phyloP scores from a whole-genome alignment of 2,888 invertebrate genomes.

The Eudasyphora cyanicolor region DNA sequence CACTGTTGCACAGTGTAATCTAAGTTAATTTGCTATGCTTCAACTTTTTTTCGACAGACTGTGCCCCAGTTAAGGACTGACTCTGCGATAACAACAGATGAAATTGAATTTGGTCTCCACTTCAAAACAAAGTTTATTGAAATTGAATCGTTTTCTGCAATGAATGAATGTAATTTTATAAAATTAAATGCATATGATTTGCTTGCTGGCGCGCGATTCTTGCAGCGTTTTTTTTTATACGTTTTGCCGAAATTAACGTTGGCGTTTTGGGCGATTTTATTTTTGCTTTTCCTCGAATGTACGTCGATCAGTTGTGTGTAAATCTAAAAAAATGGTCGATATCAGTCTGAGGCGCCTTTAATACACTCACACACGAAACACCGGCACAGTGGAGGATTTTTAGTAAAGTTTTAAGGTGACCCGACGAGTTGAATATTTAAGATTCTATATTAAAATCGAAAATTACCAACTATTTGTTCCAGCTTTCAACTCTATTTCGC shows the following conservation, averaged over 20 bases:
- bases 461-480: not conserved
- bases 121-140: conserved; percentile 40
- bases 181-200: conserved; percentile 60
- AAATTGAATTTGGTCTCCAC: not conserved
- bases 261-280: conserved; percentile 58
- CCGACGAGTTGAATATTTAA: too few species aligned
- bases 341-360: conserved; percentile 62
- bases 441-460: too few species aligned
- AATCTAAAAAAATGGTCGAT: conserved; percentile 58
- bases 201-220: conserved; percentile 6
- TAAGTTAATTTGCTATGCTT: too few species aligned
- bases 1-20: too few species aligned
- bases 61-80: too few species aligned
- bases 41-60: not conserved
- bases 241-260: conserved; percentile 59
- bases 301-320: conserved; percentile 28
- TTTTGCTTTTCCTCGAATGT: not conserved
- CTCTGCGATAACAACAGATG: not conserved
- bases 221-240: conserved; percentile 21
- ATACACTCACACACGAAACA: conserved; percentile 11
- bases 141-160: conserved; percentile 40
- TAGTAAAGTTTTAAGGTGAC: too few species aligned
- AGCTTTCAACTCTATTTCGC: conserved; percentile 6
- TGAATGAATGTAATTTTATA: conserved; percentile 44
- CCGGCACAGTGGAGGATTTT: not conserved